phyloP scores from a whole-genome alignment of 1,140 invertebrate species.

The Caenorhabditis brenneri region DNA sequence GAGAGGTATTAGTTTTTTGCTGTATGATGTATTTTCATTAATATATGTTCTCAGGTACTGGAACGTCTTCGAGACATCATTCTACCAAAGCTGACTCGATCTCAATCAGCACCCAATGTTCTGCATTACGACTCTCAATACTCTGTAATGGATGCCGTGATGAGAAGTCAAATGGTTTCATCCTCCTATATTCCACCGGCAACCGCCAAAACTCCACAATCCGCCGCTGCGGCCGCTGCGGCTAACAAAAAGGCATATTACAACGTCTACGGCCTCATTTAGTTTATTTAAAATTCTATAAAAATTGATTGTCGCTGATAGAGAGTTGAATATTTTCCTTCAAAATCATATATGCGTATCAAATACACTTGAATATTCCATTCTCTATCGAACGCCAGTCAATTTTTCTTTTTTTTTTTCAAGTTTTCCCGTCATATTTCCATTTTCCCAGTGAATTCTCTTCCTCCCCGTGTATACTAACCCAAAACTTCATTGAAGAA shows the following conservation, averaged over 20 bases:
- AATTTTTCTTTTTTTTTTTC: constrained; percentile 9
- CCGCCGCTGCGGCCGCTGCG: not conserved
- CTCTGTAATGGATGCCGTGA: constrained; percentile 29
- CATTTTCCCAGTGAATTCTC: not conserved
- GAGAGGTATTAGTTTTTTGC: constrained; percentile 34
- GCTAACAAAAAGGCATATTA: constrained; percentile 28
- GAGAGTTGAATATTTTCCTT: not conserved
- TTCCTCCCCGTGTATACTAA: not conserved
- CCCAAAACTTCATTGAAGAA: not conserved
- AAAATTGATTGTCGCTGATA: too few species aligned
- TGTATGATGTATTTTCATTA: not conserved
- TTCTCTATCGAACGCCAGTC: not conserved
- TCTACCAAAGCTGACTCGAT: constrained; percentile 46
- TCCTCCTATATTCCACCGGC: not conserved
- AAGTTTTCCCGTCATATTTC: not conserved
- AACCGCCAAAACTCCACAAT: constrained; percentile 16
- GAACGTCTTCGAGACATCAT: constrained; percentile 31
- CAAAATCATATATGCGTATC: not conserved
- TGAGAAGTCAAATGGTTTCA: constrained; percentile 24
- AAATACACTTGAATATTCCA: not conserved
- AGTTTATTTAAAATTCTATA: not conserved
- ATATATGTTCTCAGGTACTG: not conserved
- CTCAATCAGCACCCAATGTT: constrained; percentile 36
- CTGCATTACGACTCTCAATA: constrained; percentile 22
- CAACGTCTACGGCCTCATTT: constrained; percentile 18